Percentiles rank a stretch among this genome's conserved stretches.
Evolutionary conservation across 2,113 vertebrate genomes (phyloP).

Genomic region (Notechis scutatus): DNA sequence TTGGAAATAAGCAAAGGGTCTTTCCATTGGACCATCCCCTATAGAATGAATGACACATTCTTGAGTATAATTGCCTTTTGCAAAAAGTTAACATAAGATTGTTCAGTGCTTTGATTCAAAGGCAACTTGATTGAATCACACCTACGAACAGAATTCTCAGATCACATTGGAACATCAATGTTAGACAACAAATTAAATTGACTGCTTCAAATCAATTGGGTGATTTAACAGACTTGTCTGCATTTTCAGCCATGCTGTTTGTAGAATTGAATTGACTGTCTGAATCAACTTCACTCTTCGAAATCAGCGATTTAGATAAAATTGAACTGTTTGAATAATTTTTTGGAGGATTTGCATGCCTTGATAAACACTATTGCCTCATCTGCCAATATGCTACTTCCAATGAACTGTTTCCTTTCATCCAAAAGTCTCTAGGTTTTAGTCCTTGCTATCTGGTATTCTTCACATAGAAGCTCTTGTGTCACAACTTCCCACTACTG

Average conservation of each 20-base stretch:
- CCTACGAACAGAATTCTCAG: not conserved
- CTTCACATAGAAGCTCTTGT: not conserved
- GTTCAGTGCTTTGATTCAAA: not conserved
- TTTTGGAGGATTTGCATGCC: not conserved
- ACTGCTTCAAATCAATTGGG: not conserved
- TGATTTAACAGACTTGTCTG: not conserved
- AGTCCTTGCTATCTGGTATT: not conserved
- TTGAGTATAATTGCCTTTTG: not conserved
- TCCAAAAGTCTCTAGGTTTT: not conserved
- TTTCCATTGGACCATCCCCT: not conserved
- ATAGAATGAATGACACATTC: not conserved
- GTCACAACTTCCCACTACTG: not conserved
- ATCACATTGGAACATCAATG: not conserved
- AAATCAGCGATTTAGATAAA: not conserved
- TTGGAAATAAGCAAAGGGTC: not conserved
- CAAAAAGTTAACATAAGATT: not conserved
- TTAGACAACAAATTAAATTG: not conserved
- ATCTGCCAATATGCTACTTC: not conserved
- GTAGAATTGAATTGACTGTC: not conserved
- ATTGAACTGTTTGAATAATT: not conserved
- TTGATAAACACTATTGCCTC: not conserved
- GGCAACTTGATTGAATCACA: not conserved
- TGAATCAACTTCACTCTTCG: not conserved
- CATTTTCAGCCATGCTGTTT: not conserved
- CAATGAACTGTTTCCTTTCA: not conserved